phyloP scores from a whole-genome alignment of 2,797 vertebrate genomes.

The Arnoldichthys spilopterus region DNA sequence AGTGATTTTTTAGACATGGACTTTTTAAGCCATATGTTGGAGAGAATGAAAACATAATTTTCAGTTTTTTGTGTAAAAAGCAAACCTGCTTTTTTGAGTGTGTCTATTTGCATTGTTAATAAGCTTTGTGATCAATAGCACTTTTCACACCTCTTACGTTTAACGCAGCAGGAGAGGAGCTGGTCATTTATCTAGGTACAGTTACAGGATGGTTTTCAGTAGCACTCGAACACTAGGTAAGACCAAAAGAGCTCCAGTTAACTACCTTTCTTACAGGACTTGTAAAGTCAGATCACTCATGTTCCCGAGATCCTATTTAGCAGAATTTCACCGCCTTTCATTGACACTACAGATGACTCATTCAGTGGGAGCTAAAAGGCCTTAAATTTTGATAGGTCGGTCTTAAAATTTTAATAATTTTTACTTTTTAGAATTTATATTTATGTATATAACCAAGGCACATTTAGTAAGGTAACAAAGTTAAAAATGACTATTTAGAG shows the following conservation, averaged over 20 bases:
- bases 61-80: background rate
- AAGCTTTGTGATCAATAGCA: constrained; percentile 25
- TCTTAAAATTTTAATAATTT: too few relatives aligned
- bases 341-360: background rate
- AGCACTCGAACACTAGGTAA: background rate
- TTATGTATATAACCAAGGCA: too few relatives aligned
- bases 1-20: background rate
- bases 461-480: too few relatives aligned
- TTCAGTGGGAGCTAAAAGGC: too few relatives aligned
- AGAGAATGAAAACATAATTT: background rate
- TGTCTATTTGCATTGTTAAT: constrained; percentile 21
- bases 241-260: background rate
- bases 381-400: too few relatives aligned
- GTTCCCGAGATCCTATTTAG: background rate
- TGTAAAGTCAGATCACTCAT: background rate
- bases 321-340: background rate
- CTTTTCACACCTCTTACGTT: constrained; percentile 5
- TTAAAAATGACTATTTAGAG: too few relatives aligned
- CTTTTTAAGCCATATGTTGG: background rate
- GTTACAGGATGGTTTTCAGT: constrained; percentile 14
- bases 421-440: too few relatives aligned
- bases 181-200: background rate
- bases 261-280: background rate
- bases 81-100: background rate
- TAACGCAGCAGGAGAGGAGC: background rate